Percentiles rank a stretch among this genome's conserved stretches.
phyloP scores from a whole-genome alignment of 2,797 vertebrate genomes.

The Hemitrygon akajei region DNA sequence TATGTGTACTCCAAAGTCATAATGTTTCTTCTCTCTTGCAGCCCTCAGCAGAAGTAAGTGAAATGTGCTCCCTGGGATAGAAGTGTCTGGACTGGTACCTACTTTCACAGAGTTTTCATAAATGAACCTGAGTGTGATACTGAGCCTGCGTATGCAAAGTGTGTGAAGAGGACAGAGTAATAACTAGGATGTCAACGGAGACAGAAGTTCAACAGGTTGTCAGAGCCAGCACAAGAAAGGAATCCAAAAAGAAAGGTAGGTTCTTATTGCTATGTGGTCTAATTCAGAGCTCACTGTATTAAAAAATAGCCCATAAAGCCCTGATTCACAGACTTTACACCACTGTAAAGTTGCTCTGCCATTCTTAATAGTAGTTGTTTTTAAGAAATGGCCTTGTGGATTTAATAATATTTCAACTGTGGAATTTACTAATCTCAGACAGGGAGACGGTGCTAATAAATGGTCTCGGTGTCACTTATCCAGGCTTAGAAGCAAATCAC shows the following conservation, averaged over 20 bases:
- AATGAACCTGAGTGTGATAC: slow-evolving; percentile 74
- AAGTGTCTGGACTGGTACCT: slow-evolving; percentile 61
- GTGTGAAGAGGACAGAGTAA: slow-evolving; percentile 79
- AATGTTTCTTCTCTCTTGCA: slow-evolving; percentile 48
- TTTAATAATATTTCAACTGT: not conserved
- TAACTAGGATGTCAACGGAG: slow-evolving; percentile 98
- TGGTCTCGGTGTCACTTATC: not conserved
- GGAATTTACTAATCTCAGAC: not conserved
- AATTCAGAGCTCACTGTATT: not conserved
- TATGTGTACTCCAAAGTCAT: not conserved
- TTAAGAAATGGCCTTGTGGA: not conserved
- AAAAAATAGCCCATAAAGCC: not conserved
- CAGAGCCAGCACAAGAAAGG: slow-evolving; percentile 90
- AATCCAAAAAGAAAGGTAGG: slow-evolving; percentile 92
- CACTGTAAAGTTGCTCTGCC: not conserved
- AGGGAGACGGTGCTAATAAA: not conserved
- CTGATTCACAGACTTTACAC: not conserved
- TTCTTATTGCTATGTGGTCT: not conserved
- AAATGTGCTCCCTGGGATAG: slow-evolving; percentile 62
- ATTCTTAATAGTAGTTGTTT: not conserved
- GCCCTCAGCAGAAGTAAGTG: slow-evolving; percentile 62
- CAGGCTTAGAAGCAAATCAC: not conserved
- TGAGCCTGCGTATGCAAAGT: slow-evolving; percentile 55
- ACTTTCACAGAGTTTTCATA: slow-evolving; percentile 69
- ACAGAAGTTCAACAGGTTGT: slow-evolving; percentile 93